Evolutionary conservation across 2,113 vertebrate species (phyloP).

Genomic region (Aptenodytes forsteri): DNA sequence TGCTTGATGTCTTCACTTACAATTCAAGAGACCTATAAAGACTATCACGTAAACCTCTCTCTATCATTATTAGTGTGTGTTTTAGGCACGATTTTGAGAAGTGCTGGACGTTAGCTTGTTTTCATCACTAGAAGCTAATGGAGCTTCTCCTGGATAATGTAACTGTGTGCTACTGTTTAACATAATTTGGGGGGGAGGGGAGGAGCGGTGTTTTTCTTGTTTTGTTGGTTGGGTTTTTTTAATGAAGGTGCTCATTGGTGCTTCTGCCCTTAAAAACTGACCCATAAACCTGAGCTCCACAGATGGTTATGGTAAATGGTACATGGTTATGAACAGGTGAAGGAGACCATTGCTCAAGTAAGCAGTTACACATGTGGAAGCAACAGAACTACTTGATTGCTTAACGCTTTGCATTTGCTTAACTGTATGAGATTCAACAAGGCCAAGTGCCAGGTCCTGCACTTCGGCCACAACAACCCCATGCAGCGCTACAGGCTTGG

Average conservation of each 20-base stretch:
- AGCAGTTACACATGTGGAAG: not conserved
- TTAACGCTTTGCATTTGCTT: not conserved
- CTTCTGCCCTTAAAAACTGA: not conserved
- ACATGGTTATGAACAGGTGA: not conserved
- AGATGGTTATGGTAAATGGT: not conserved
- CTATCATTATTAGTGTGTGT: not conserved
- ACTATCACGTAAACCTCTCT: not conserved
- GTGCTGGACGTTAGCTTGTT: not conserved
- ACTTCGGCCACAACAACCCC: no score
- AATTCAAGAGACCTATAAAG: not conserved
- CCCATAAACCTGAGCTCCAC: not conserved
- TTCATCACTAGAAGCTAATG: not conserved
- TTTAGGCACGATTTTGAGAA: not conserved
- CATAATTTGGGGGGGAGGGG: fast-evolving
- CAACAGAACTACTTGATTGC: not conserved
- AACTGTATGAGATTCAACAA: no score
- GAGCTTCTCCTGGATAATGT: not conserved
- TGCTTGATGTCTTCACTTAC: not conserved
- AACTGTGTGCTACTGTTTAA: not conserved
- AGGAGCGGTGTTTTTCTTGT: not conserved
- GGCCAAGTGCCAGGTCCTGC: no score
- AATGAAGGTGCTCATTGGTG: not conserved
- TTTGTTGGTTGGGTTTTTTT: not conserved
- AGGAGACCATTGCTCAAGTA: not conserved
- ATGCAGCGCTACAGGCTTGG: no score